These are phyloP conservation scores for Enteromius paludinosus DNA, from an alignment of 2,797 vertebrate genomes.

Conservation along the genomic window DNA sequence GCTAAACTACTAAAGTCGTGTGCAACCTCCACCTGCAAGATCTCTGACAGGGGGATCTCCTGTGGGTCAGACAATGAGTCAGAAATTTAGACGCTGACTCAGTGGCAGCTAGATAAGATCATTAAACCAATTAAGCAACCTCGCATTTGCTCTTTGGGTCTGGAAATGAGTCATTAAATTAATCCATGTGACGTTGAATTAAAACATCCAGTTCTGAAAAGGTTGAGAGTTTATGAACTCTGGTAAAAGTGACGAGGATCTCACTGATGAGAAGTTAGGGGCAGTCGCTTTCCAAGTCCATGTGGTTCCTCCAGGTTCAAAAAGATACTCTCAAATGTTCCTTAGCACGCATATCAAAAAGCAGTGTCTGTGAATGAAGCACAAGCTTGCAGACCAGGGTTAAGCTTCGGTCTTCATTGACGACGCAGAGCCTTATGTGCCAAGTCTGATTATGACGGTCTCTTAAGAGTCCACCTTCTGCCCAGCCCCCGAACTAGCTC, in stretches of 20 bases:
- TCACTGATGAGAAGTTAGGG: not conserved
- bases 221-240: not conserved
- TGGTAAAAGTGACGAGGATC: not conserved
- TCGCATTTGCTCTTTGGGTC: slow-evolving; percentile 7
- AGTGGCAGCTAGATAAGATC: not conserved
- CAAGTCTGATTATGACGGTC: slow-evolving; percentile 57
- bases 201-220: not conserved
- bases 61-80: slow-evolving; percentile 66
- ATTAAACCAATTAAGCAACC: slow-evolving; percentile 2
- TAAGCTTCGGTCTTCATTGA: not conserved
- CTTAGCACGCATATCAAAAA: not conserved
- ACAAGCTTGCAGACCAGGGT: not conserved
- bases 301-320: not conserved
- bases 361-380: slow-evolving; percentile 21
- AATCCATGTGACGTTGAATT: not conserved
- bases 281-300: not conserved
- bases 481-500: slow-evolving; percentile 64
- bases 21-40: slow-evolving; percentile 91
- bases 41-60: slow-evolving; percentile 98
- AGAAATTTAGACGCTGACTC: slow-evolving; percentile 28
- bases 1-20: slow-evolving; percentile 87
- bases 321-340: not conserved
- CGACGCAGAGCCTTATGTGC: slow-evolving; percentile 38
- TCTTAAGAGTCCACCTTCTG: slow-evolving; percentile 72
- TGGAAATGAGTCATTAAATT: slow-evolving; percentile 1